Base-by-base conservation (phyloP, 2,797 vertebrate species). In the Pygocentrus nattereri region DNA sequence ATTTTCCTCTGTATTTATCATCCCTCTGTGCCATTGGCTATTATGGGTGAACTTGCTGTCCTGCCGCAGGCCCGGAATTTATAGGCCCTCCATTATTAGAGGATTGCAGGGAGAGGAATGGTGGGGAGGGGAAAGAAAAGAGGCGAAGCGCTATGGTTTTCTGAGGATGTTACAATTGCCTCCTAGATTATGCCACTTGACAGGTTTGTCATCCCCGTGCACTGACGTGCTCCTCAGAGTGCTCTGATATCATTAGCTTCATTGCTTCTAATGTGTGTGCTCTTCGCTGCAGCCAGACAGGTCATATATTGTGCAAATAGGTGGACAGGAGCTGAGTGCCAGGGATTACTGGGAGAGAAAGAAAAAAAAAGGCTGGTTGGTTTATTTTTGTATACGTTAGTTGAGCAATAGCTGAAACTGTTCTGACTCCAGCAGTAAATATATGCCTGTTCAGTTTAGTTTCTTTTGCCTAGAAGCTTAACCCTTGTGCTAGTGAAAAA, bases 221-320 rank as follows among this genome's bases (percentile, higher is more conserved):
- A 89, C 94, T 95, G 95, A 95, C 95, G 95, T 96, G 95, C 95
- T 96, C 95, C 95, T 93, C 93, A 95, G 95, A 97, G 96, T 95
- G 96, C 95, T 97, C 94, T 96, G 96, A 97, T 97, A 97, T 97
- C 96, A 97, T 99, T 97, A 97, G 96, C 96, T 96, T 95, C 96
- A 96, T 97, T 97, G 90, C 96, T 95, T 94, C 95, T 98, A 97
- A 98, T 97, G 97, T 96, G 95, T 96, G 96, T 95, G 92, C 94
- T 94, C 94, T 95, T 94, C 93, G 93, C 87, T 89, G 83, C 90
- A 93, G 94, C 76, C 89, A 86, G 91, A 93, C 88, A 90, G 90
- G 90, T 93, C 96, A 96, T 97, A 97, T 95, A 92, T 93, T 90
- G 87, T 92, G 87, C 89, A 92, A 90, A 91, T 89, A 89, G 89